phyloP scores from a whole-genome alignment of 1,140 invertebrate genomes.

The Protaetia brevitarsis region DNA sequence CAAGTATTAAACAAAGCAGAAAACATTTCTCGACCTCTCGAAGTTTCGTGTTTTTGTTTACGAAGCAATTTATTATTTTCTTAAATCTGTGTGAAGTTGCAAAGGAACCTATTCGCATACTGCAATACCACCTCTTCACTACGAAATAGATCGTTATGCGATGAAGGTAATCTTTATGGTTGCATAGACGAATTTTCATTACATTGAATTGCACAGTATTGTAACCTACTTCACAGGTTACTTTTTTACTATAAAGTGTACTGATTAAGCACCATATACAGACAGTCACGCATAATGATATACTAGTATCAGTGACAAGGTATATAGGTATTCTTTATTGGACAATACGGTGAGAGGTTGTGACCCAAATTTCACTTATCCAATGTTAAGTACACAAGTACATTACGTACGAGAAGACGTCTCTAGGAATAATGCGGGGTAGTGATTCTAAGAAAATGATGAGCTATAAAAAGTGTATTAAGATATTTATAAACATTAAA shows the following conservation, averaged over 20 bases:
- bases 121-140: too few species aligned
- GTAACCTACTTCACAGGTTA: not conserved
- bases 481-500: slow-evolving; percentile 10
- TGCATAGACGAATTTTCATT: not conserved
- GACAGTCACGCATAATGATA: not conserved
- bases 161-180: too few species aligned
- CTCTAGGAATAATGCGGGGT: slow-evolving; percentile 16
- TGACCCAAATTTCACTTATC: slow-evolving; percentile 30
- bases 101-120: too few species aligned
- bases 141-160: too few species aligned
- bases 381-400: slow-evolving; percentile 25
- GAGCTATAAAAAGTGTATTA: slow-evolving; percentile 23
- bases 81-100: too few species aligned
- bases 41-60: too few species aligned
- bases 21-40: too few species aligned
- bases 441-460: slow-evolving; percentile 25
- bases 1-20: too few species aligned
- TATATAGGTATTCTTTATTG: slow-evolving; percentile 2
- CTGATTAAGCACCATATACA: not conserved
- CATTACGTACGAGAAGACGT: slow-evolving; percentile 25
- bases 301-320: not conserved
- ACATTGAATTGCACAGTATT: not conserved
- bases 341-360: slow-evolving; percentile 26
- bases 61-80: too few species aligned
- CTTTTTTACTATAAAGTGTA: not conserved